These are phyloP conservation scores for Podarcis cretensis DNA, from an alignment of 2,113 vertebrate genomes.

Conservation along the genomic window DNA sequence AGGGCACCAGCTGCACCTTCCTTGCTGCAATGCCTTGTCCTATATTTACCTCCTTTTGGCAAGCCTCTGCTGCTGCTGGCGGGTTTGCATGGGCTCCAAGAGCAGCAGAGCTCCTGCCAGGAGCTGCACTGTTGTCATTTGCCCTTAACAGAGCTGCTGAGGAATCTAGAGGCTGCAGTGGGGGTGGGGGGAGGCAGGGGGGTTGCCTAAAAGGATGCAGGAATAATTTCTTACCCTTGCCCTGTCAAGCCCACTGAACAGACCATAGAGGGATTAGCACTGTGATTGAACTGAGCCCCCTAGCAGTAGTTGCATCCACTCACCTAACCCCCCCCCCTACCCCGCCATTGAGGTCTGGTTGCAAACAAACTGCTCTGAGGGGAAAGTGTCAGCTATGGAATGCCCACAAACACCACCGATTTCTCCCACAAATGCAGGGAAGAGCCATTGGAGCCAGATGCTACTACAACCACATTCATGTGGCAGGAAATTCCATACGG, in stretches of 20 bases:
- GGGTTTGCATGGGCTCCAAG: not conserved
- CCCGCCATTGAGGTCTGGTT: too few relatives aligned
- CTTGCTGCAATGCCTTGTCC: constrained; percentile 48
- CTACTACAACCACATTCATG: too few relatives aligned
- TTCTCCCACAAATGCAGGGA: not conserved
- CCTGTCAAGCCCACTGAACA: not conserved
- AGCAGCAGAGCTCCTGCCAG: not conserved
- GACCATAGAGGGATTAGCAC: not conserved
- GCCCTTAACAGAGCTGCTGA: not conserved
- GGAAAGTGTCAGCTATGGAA: too few relatives aligned
- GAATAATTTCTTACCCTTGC: not conserved
- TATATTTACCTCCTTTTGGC: constrained; percentile 27
- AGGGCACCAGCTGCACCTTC: constrained; percentile 31
- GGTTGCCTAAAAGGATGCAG: not conserved
- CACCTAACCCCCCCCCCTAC: not conserved
- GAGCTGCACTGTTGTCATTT: too few relatives aligned
- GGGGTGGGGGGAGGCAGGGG: not conserved
- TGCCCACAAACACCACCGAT: not conserved
- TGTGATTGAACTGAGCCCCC: not conserved
- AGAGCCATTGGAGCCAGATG: not conserved
- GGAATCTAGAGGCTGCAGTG: not conserved
- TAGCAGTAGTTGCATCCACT: not conserved
- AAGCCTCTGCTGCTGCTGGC: not conserved
- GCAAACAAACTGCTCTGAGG: not conserved
- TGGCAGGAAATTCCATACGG: not conserved